Evolutionary conservation across 2,888 invertebrate genomes (phyloP), one percentile per base, ranked within the genome.

Genomic region (Sipha maydis): DNA sequence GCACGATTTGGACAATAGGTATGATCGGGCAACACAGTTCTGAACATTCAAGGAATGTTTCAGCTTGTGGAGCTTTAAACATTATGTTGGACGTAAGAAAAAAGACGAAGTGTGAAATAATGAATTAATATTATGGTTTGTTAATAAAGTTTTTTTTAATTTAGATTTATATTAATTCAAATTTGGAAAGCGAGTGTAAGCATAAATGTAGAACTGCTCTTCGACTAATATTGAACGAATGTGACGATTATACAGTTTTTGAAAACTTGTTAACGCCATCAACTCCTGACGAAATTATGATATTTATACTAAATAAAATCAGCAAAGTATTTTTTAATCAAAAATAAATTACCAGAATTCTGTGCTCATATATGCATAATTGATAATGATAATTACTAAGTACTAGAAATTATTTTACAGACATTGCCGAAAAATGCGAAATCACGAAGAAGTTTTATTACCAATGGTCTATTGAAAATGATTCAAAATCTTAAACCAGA

Each of bases 401-500:
- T 41, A 9, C 41, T 9, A 14, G 2, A n/a, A 28, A 61, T 14
- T 79, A 19, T 80, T 73, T n/a, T 34, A 41, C 19, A 90, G 92
- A 93, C 94, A 84, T 92, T 97, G 90, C 96, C 97, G 56, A 94
- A 95, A 91, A 96, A 97, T 92, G 94, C 96, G 9, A 94, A 95
- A 92, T 96, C 96, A 19, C 93, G 97, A 90, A 93, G 96, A 91
- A 91, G 95, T 90, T 97, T 97, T 92, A 96, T 96, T 3, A 95
- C 95, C 0, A 95, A 95, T 41, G 96, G 96, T 19, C 96, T 96
- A 83, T 93, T 97, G 90, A 95, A 95, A 91, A 94, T 95, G 92
- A 93, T 97, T 73, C 97, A 97, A 92, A 95, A 96, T 92, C 95
- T 97, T 90, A 94, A 95, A 0, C 94, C 95, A n/a, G 95, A 95